Evolutionary conservation across 1,140 invertebrate species (phyloP).

Genomic region (Homalodisca vitripennis): DNA sequence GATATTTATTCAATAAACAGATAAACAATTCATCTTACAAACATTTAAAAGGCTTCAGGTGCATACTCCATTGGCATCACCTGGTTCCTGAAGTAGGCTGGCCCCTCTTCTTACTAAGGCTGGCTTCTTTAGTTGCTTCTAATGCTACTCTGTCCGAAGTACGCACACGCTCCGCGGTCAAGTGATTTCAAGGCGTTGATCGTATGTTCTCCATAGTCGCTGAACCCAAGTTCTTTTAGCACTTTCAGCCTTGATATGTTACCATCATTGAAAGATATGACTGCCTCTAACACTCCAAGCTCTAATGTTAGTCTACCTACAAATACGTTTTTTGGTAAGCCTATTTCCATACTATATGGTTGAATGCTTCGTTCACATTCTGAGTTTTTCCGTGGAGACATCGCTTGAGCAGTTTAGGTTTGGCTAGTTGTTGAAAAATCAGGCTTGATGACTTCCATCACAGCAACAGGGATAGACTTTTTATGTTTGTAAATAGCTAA

Average conservation of each 20-base stretch:
- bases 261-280: conserved; percentile 24
- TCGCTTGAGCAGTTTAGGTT: conserved; percentile 29
- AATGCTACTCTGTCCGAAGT: background rate
- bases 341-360: conserved; percentile 20
- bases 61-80: conserved; percentile 12
- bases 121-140: background rate
- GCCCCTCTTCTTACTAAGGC: conserved; percentile 2
- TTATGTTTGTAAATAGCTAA: conserved; percentile 11
- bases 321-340: conserved; percentile 21
- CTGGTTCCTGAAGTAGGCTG: background rate
- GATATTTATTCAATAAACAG: background rate
- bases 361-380: conserved; percentile 24
- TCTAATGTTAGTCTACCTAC: conserved; percentile 3
- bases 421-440: conserved; percentile 28
- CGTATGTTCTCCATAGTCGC: background rate
- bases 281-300: conserved; percentile 20
- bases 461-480: conserved; percentile 9
- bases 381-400: conserved; percentile 20
- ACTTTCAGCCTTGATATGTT: background rate
- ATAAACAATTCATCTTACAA: background rate
- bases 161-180: background rate
- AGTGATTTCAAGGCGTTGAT: background rate
- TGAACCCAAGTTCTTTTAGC: background rate
- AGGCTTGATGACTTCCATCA: conserved; percentile 32
- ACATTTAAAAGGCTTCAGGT: background rate